Percentiles rank a stretch among this genome's conserved stretches.
Evolutionary conservation across 1,140 invertebrate genomes (phyloP).

Genomic region (Psilanteris sp.): DNA sequence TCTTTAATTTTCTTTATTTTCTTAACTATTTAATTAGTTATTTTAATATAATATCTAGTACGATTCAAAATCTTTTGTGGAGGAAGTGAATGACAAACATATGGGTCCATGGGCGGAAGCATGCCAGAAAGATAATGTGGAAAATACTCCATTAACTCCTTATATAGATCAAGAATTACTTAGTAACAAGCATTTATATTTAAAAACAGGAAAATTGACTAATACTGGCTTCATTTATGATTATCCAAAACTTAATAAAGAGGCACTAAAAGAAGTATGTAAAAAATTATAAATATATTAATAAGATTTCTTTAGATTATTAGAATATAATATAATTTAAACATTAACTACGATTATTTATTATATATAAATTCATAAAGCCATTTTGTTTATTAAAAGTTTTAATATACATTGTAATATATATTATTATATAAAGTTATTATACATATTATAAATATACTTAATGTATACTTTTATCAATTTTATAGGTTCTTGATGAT

Average conservation of each 20-base stretch:
- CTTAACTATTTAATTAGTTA: no score
- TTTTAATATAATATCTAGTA: conserved; percentile 76
- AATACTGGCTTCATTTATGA: conserved; percentile 81
- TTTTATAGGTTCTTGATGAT: conserved; percentile 84
- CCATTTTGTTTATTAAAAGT: no score
- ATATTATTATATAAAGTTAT: conserved; percentile 1
- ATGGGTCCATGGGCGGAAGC: conserved; percentile 93
- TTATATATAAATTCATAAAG: no score
- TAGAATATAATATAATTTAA: no score
- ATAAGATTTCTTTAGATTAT: no score
- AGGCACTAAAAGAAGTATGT: conserved; percentile 82
- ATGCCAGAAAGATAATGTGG: conserved; percentile 86
- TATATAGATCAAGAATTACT: conserved; percentile 90
- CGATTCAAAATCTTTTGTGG: conserved; percentile 87
- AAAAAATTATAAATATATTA: no score
- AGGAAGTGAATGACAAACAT: conserved; percentile 95
- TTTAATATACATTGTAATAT: conserved; percentile 9
- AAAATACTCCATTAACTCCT: conserved; percentile 92
- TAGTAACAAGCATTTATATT: conserved; percentile 88
- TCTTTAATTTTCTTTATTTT: no score
- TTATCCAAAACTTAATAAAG: conserved; percentile 82
- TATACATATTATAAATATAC: no score
- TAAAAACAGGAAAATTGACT: conserved; percentile 85
- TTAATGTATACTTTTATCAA: no score
- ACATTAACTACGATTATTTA: no score